Percentiles rank a stretch among this genome's conserved stretches.
These are phyloP conservation scores for Staurois parvus DNA, from an alignment of 2,797 vertebrate genomes.

Conservation along the genomic window DNA sequence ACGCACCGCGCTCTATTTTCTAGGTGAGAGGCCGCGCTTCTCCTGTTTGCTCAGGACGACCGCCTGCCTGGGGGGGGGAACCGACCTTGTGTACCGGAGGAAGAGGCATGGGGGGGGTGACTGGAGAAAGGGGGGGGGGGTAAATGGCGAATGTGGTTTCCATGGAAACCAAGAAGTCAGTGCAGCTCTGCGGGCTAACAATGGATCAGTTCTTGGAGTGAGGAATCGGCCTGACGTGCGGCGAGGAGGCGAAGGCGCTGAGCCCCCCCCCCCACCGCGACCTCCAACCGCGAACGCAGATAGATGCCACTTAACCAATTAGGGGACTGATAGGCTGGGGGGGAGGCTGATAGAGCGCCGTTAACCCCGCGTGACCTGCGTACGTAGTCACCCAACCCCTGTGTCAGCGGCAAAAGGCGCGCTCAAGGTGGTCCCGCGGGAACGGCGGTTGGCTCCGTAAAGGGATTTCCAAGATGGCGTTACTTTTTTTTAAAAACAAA, in stretches of 20 bases:
- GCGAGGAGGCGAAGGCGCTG: not conserved
- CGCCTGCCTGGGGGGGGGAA: conserved; percentile 4
- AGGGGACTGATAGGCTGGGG: not conserved
- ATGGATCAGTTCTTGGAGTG: no score
- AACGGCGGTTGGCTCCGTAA: no score
- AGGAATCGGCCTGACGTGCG: not conserved
- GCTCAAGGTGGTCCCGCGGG: no score
- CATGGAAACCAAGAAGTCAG: conserved; percentile 41
- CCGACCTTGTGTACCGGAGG: conserved; percentile 34
- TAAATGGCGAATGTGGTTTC: conserved; percentile 18
- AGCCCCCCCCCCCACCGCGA: conserved; percentile 24
- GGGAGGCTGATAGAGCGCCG: no score
- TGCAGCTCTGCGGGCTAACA: not conserved
- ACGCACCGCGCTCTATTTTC: not conserved
- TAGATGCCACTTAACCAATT: not conserved
- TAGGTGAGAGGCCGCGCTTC: not conserved
- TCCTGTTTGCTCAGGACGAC: conserved; percentile 10
- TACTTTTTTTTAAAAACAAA: no score
- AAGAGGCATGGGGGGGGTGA: conserved; percentile 10
- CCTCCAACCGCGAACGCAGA: not conserved
- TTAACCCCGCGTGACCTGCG: not conserved
- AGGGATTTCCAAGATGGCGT: no score
- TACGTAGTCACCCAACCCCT: not conserved
- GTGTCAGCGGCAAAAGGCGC: no score
- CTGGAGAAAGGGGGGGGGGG: not conserved